phyloP scores from a whole-genome alignment of 1,140 invertebrate genomes.

The Lepidurus couesii region DNA sequence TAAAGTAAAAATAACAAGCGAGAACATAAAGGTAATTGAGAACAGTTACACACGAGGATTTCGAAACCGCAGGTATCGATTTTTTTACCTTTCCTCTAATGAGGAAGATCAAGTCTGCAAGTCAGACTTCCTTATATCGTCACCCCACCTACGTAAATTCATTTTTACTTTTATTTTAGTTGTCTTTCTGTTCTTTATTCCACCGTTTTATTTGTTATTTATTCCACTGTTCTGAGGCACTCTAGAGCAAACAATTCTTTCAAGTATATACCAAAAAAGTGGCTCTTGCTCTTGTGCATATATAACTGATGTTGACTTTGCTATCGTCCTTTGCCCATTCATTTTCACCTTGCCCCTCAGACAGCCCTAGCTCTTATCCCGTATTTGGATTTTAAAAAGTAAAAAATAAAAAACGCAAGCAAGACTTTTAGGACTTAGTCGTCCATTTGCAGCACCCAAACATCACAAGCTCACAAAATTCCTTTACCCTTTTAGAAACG shows the following conservation, averaged over 20 bases:
- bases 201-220: no score
- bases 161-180: not conserved
- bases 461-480: no score
- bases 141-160: not conserved
- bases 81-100: not conserved
- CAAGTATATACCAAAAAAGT: not conserved
- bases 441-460: no score
- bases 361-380: no score
- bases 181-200: not conserved
- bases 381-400: no score
- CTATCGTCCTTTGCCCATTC: conserved; percentile 9
- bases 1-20: not conserved
- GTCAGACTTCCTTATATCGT: not conserved
- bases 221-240: no score
- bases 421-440: no score
- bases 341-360: not conserved
- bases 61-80: not conserved
- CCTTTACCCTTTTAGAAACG: no score
- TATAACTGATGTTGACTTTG: conserved; percentile 14
- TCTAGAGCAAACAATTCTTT: not conserved
- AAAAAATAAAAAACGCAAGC: no score
- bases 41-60: not conserved
- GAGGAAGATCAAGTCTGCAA: not conserved
- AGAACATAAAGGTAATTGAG: not conserved
- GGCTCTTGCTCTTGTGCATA: not conserved